Conservation (phyloP, 2,113 vertebrate species). For the Cnemophilus loriae region DNA sequence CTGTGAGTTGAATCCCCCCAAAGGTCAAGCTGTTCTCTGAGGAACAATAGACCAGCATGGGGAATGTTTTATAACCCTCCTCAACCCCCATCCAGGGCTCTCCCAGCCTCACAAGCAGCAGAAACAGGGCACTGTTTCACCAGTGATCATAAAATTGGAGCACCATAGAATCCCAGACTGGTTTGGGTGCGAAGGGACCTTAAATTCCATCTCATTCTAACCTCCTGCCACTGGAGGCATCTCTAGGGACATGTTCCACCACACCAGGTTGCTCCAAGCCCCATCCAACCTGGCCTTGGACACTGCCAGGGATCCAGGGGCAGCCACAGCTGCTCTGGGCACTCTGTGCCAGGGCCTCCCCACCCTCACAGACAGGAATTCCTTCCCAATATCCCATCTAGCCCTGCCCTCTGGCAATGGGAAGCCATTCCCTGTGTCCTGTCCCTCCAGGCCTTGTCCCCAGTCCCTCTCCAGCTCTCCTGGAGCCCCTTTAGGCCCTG, state of each 20-base stretch:
- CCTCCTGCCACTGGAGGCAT: background rate
- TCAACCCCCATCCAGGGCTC: background rate
- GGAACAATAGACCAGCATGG: fast-evolving
- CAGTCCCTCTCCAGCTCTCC: background rate
- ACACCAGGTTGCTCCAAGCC: fast-evolving
- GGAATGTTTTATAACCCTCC: background rate
- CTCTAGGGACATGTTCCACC: fast-evolving
- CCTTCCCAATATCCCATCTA: fast-evolving
- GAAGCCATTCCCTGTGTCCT: background rate
- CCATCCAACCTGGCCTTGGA: fast-evolving
- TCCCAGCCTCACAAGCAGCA: background rate
- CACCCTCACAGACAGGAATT: fast-evolving
- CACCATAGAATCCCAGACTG: background rate
- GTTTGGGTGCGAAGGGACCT: background rate
- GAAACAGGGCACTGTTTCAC: background rate
- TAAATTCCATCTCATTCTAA: background rate
- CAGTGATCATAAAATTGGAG: background rate
- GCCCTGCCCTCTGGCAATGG: background rate
- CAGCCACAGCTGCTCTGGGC: background rate
- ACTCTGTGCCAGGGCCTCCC: background rate
- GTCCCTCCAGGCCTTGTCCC: background rate
- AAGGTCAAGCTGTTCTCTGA: background rate
- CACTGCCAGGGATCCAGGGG: background rate
- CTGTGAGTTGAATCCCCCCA: fast-evolving
- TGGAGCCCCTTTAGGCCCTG: background rate